Conservation (phyloP, 2,888 invertebrate genomes). For the Seira sanloemensis region DNA sequence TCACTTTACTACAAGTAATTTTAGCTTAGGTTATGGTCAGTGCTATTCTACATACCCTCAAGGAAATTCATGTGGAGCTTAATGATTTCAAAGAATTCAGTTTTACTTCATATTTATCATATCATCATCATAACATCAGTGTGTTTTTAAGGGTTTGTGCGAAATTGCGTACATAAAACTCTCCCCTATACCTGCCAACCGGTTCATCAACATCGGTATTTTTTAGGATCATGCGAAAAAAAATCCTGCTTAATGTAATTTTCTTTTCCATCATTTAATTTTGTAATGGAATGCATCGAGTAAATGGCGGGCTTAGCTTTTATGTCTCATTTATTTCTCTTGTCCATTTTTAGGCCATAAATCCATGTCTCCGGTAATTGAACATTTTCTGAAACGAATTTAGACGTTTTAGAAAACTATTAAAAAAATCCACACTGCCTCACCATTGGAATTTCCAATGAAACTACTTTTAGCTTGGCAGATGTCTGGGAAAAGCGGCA, state of each 20-base stretch:
- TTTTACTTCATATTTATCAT: constrained; percentile 1
- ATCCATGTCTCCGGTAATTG: no score
- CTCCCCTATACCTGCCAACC: neutral
- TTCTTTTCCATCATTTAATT: constrained; percentile 1
- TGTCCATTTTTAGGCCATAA: neutral
- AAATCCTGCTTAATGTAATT: neutral
- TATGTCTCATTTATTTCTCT: neutral
- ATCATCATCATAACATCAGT: neutral
- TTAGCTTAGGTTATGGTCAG: neutral
- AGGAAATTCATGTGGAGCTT: neutral
- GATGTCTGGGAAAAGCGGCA: no score
- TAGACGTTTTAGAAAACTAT: no score
- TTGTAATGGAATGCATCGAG: neutral
- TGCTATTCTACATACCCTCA: neutral
- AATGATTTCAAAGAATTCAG: neutral
- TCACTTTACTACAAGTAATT: neutral
- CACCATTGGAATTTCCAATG: no score
- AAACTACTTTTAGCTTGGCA: no score
- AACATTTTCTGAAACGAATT: no score
- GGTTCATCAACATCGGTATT: constrained; percentile 12
- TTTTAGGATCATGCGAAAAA: constrained; percentile 10
- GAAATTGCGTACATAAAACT: neutral
- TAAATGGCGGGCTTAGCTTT: neutral
- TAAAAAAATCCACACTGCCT: no score
- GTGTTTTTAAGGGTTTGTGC: neutral